Evolutionary conservation across 92 coral and sea anemone species (phyloP).

Genomic region (Phenganax marumi): DNA sequence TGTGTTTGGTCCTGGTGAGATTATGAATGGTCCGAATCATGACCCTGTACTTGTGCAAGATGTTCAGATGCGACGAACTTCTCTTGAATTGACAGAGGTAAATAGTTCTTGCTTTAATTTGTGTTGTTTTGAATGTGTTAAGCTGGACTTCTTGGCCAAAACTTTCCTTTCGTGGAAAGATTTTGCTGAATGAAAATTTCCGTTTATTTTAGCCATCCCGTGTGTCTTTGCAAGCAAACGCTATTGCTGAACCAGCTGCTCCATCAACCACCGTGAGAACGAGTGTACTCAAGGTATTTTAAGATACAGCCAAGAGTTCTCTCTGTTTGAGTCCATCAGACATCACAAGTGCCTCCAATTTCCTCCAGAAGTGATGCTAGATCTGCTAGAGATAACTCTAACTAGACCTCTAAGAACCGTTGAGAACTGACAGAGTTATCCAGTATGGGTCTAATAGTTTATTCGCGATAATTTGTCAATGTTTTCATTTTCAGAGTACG

Average conservation of each 20-base stretch:
- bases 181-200: constrained; percentile 29
- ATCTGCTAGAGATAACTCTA: background rate
- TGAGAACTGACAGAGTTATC: too few relatives aligned
- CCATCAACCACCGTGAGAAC: constrained; percentile 6
- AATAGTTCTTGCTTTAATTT: background rate
- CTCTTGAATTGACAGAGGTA: constrained; percentile 35
- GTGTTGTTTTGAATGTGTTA: background rate
- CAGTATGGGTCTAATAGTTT: background rate
- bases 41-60: constrained; percentile 1
- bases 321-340: too few relatives aligned
- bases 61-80: constrained; percentile 28
- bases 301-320: background rate
- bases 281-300: constrained; percentile 26
- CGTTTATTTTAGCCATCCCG: constrained; percentile 13
- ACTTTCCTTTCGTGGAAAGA: background rate
- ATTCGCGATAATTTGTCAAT: background rate
- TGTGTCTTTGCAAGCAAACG: constrained; percentile 33
- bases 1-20: constrained; percentile 7
- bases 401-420: background rate
- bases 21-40: constrained; percentile 32
- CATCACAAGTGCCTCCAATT: too few relatives aligned
- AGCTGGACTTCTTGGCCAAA: background rate
- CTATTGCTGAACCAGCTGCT: constrained; percentile 10
- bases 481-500: constrained; percentile 7
- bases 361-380: too few relatives aligned